These are phyloP conservation scores for Ips nitidus DNA, from an alignment of 1,140 invertebrate species.

Conservation along the genomic window DNA sequence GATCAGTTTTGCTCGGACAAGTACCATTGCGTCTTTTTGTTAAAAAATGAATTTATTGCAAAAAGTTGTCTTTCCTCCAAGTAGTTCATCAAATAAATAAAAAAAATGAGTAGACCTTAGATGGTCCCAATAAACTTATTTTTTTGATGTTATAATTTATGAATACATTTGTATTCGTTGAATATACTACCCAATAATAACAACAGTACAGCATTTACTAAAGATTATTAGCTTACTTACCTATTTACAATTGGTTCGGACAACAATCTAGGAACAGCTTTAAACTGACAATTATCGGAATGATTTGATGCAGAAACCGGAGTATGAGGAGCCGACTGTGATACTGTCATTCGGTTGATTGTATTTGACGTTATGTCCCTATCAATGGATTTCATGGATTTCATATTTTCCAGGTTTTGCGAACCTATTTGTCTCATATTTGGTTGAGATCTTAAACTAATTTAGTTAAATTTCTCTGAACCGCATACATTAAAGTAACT, in stretches of 20 bases:
- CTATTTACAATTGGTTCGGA: slow-evolving; percentile 48
- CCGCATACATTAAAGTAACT: background rate
- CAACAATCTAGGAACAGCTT: slow-evolving; percentile 45
- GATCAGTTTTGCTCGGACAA: too few species aligned
- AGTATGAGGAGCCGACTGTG: slow-evolving; percentile 51
- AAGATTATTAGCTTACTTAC: background rate
- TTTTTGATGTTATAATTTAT: too few species aligned
- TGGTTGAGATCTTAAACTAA: slow-evolving; percentile 46
- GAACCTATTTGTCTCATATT: slow-evolving; percentile 51
- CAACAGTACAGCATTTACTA: background rate
- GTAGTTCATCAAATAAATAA: too few species aligned
- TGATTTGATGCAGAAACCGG: slow-evolving; percentile 46
- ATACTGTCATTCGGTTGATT: slow-evolving; percentile 44
- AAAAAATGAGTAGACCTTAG: background rate
- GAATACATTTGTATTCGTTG: too few species aligned
- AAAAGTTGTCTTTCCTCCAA: too few species aligned
- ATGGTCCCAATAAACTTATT: background rate
- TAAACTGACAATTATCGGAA: slow-evolving; percentile 38
- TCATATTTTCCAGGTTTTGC: slow-evolving; percentile 44
- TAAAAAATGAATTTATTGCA: too few species aligned
- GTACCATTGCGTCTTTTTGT: too few species aligned
- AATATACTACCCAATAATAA: background rate
- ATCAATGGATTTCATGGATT: slow-evolving; percentile 45
- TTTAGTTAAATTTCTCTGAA: background rate
- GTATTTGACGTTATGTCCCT: slow-evolving; percentile 42